Evolutionary conservation across 2,113 vertebrate species (phyloP).

Genomic region (Merops nubicus): DNA sequence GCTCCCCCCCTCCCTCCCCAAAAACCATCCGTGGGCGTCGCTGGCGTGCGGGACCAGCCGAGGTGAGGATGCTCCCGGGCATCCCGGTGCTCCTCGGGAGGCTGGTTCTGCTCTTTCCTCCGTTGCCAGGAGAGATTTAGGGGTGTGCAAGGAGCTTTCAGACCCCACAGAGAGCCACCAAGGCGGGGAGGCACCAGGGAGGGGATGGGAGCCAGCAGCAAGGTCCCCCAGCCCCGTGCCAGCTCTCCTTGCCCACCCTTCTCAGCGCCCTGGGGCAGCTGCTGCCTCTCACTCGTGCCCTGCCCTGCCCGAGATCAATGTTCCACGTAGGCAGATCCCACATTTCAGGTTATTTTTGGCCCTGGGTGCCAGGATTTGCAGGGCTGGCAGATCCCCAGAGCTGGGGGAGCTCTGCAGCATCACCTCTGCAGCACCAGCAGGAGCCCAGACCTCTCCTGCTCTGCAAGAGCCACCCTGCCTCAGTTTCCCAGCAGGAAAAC

Average conservation of each 20-base stretch:
- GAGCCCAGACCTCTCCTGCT: neutral
- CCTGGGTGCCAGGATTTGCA: neutral
- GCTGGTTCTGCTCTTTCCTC: neutral
- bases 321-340: neutral
- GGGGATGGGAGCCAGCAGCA: neutral
- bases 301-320: neutral
- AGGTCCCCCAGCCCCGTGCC: neutral
- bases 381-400: neutral
- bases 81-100: neutral
- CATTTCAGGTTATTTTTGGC: neutral
- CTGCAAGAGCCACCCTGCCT: neutral
- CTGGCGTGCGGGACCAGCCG: too few species aligned
- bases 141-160: neutral
- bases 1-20: too few species aligned
- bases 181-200: neutral
- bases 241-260: neutral
- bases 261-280: neutral
- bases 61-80: neutral
- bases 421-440: fast-evolving
- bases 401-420: fast-evolving
- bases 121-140: neutral
- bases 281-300: neutral
- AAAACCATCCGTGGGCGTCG: too few species aligned
- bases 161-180: neutral
- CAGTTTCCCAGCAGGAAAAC: neutral